phyloP scores from a whole-genome alignment of 2,797 vertebrate genomes.

The Sebastes flavidus region DNA sequence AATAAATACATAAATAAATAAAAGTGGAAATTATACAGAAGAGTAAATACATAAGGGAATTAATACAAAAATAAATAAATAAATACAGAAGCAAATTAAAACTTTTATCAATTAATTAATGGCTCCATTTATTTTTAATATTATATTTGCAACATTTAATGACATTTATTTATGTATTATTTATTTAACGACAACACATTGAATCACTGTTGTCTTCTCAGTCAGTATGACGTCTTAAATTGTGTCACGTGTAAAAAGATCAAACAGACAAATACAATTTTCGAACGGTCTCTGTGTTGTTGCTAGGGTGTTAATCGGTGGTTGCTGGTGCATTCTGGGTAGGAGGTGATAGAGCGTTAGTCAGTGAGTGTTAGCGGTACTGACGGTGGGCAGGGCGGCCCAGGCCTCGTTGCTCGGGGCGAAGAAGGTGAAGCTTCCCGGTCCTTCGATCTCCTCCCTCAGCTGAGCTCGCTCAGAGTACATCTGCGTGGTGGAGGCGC shows the following conservation, averaged over 20 bases:
- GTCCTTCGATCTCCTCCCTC: conserved; percentile 91
- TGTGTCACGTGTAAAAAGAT: no score
- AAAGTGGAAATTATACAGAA: no score
- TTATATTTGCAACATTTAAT: no score
- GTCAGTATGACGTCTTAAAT: background rate
- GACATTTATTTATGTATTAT: no score
- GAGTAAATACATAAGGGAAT: no score
- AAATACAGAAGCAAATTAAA: no score
- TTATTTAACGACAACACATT: background rate
- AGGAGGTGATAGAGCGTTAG: background rate
- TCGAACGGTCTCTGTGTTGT: background rate
- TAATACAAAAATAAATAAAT: no score
- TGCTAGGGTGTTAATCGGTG: background rate
- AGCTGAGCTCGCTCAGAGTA: conserved; percentile 93
- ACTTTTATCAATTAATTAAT: no score
- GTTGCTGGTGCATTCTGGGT: background rate
- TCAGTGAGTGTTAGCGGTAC: conserved; percentile 33
- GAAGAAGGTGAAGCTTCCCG: conserved; percentile 96
- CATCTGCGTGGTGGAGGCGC: conserved; percentile 92
- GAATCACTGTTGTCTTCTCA: background rate
- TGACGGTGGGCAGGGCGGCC: conserved; percentile 90
- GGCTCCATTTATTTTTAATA: no score
- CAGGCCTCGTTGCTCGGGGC: conserved; percentile 97
- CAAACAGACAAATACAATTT: no score
- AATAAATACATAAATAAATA: no score